A percentile compares a stretch with the other conserved stretches of the same genome.
Evolutionary conservation across 2,797 vertebrate genomes (phyloP).

Genomic region (Enteromius trimaculatus): DNA sequence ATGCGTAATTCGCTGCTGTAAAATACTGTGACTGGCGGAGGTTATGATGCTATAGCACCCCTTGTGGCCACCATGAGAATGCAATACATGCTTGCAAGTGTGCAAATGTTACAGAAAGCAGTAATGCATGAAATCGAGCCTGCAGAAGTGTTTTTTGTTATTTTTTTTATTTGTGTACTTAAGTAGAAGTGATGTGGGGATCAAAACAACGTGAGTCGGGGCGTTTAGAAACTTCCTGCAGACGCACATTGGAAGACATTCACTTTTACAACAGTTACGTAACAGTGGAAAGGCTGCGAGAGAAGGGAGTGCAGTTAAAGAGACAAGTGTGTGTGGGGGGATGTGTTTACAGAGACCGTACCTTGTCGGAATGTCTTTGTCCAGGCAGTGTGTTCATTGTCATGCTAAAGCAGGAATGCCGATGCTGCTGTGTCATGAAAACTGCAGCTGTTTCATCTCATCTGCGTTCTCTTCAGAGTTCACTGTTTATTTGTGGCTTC

Average conservation of each 20-base stretch:
- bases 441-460: background rate
- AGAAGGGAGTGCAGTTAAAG: conserved; percentile 34
- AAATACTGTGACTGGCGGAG: background rate
- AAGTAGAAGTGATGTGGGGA: background rate
- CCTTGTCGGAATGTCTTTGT: conserved; percentile 56
- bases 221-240: background rate
- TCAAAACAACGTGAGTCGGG: background rate
- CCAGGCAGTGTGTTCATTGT: conserved; percentile 52
- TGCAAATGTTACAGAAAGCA: background rate
- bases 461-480: background rate
- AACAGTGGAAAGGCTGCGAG: conserved; percentile 37
- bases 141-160: background rate
- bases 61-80: background rate
- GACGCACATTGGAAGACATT: background rate
- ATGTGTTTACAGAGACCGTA: conserved; percentile 27
- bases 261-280: conserved; percentile 37
- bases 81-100: background rate
- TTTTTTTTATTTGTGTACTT: background rate
- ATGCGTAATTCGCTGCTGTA: background rate
- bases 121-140: background rate
- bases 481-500: background rate
- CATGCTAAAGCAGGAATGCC: conserved; percentile 57
- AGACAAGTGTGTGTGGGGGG: background rate
- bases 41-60: background rate
- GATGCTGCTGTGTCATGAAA: conserved; percentile 46